Evolutionary conservation across 2,113 vertebrate species (phyloP).

Genomic region (Dermatemys mawii): DNA sequence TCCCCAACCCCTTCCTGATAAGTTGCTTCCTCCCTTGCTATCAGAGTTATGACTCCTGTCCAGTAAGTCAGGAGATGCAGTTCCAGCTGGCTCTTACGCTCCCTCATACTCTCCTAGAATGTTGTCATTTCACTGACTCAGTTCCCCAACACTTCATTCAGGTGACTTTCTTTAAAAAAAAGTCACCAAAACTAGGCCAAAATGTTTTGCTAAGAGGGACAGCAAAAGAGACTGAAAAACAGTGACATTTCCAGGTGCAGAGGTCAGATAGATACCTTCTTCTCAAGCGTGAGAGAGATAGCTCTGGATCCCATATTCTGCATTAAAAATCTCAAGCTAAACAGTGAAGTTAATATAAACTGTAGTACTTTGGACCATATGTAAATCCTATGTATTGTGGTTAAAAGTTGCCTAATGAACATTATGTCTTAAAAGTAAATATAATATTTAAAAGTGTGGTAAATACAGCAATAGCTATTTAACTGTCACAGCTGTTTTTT

Average conservation of each 20-base stretch:
- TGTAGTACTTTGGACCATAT: neutral
- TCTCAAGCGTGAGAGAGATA: neutral
- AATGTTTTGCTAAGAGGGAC: rapidly evolving
- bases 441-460: neutral
- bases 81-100: neutral
- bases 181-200: neutral
- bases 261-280: neutral
- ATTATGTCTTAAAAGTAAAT: neutral
- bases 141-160: neutral
- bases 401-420: rapidly evolving
- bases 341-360: neutral
- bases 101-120: neutral
- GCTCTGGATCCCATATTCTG: neutral
- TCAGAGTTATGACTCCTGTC: neutral
- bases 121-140: neutral
- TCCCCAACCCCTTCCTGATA: neutral
- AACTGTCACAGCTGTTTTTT: neutral
- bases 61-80: neutral
- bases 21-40: neutral
- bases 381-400: neutral
- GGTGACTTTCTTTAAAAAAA: neutral
- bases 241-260: rapidly evolving
- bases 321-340: neutral
- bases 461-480: neutral
- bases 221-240: neutral